Evolutionary conservation across 1,140 invertebrate genomes (phyloP), one percentile per base, ranked within the genome.

Genomic region (Drosophila ficusphila): DNA sequence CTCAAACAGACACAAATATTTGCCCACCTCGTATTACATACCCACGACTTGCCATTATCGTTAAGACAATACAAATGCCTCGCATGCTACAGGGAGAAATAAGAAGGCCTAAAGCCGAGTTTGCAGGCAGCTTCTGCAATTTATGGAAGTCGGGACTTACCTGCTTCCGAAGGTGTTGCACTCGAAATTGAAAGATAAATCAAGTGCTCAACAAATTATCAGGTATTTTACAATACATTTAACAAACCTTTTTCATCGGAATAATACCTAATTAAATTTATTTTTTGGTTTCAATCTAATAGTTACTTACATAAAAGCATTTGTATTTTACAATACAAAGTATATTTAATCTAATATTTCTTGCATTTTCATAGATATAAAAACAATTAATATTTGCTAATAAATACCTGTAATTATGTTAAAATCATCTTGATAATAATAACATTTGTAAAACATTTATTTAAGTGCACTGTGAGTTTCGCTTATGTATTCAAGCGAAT

Each of bases 1-100:
- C 62, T 51, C 29, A 54, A 39, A 49, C 21, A 34, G 18, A 56
- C 41, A 47, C 25, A 65, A 44, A 47, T 53, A 53, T 38, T 42
- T 44, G 73, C 60, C 62, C 69, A 62, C 48, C 62, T 68, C 64
- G 64, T 67, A 68, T 68, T 68, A 68, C 64, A 68, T 67, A 52
- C 61, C 72, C 36, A 49, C 42, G 72, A 68, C 51, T 70, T 52
- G 48, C 61, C 60, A 78, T 78, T 78, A 73, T 71, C 74, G 65
- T 57, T 75, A 68, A 62, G 75, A 54, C 62, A 77, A 71, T 48
- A 54, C 54, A 61, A 61, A 70, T 54, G 52, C 23, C 16, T 14
- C 23, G 34, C 6, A 19, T 25, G 27, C 21, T 38, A 67, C 60
- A 23, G 42, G 8, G 33, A 38, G 19, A 67, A 57, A 71, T 61